Conservation (phyloP, 2,797 vertebrate genomes). For the Lepilemur ruficaudatus region DNA sequence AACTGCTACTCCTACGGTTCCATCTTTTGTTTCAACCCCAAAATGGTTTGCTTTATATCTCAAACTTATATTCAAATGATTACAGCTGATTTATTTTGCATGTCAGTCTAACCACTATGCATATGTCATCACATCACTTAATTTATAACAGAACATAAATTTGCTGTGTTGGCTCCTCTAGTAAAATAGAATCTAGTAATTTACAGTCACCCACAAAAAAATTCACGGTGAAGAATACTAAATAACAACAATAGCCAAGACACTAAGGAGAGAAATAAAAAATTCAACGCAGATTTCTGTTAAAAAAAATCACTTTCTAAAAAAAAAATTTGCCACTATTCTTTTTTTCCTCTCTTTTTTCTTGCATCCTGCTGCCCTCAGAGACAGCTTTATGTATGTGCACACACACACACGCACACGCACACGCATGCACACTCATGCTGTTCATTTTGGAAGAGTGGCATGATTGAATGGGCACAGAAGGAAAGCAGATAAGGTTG, state of each 20-base stretch:
- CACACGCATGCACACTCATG: not conserved
- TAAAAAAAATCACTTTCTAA: not conserved
- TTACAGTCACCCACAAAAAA: constrained; percentile 51
- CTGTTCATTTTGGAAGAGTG: not conserved
- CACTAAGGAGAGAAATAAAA: not conserved
- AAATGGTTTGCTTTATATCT: constrained; percentile 67
- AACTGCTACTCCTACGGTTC: constrained; percentile 2
- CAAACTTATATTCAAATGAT: constrained; percentile 64
- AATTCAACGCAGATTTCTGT: constrained; percentile 17
- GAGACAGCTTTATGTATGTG: not conserved
- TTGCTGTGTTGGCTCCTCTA: constrained; percentile 61
- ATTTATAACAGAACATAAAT: constrained; percentile 77
- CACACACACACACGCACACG: not conserved
- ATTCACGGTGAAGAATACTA: constrained; percentile 34
- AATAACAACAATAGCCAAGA: constrained; percentile 46
- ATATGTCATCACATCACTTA: constrained; percentile 71
- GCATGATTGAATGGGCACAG: not conserved
- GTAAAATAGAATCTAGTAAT: constrained; percentile 70
- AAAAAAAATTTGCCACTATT: not conserved
- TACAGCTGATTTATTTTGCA: constrained; percentile 74
- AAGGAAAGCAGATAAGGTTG: not conserved
- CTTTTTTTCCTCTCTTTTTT: not conserved
- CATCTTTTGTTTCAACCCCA: constrained; percentile 56
- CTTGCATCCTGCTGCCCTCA: not conserved
- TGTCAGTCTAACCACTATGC: constrained; percentile 68